Base-by-base conservation (phyloP, 2,888 invertebrate species). In the Bembecia ichneumoniformis region DNA sequence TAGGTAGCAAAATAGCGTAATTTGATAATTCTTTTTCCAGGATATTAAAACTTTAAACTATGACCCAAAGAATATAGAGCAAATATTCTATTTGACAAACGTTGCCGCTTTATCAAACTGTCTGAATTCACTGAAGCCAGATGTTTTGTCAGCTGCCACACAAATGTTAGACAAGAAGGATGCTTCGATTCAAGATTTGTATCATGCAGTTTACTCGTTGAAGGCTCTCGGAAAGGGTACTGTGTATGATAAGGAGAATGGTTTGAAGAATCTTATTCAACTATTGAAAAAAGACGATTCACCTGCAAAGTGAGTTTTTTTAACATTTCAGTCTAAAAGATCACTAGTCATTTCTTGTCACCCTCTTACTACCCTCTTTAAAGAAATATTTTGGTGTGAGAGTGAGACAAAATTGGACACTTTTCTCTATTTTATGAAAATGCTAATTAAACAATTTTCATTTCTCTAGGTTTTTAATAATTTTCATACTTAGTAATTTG, bases 221-320 rank as follows among this genome's bases (percentile, higher is more conserved):
- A 91, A 90, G 58, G 89, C 91, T 34, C 70, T 96, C 0, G 93
- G 92, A 1, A 90, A 92, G 58, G 87, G 83, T 28, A 78, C 89
- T 3, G 69, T 92, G 43, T 82, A 89, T 52, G 91, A 92, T 62
- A 89, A 90, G 45, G 88, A 90, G 17, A 94, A 94, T 72, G 83
- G 94, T 16, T 86, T 91, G 1, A 93, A 93, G 71, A 90, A 91
- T 56, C 79, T 97, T 35, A 91, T 94, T 66, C 91, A 92, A 52
- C 84, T 92, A 54, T 77, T 97, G 54, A 96, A 96, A 72, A 94
- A 94, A 63, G 97, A 97, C 80, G 96, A 96, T 65, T 92, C 92
- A 53, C 87, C 93, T 15, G 84, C 88, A 44, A 92, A 91, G 92
- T 93, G 72, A 82, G 86, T 75, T 49, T 51, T 44, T 5, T n/a